Evolutionary conservation across 2,888 invertebrate genomes (phyloP).

Genomic region (Watsonalla cultraria): DNA sequence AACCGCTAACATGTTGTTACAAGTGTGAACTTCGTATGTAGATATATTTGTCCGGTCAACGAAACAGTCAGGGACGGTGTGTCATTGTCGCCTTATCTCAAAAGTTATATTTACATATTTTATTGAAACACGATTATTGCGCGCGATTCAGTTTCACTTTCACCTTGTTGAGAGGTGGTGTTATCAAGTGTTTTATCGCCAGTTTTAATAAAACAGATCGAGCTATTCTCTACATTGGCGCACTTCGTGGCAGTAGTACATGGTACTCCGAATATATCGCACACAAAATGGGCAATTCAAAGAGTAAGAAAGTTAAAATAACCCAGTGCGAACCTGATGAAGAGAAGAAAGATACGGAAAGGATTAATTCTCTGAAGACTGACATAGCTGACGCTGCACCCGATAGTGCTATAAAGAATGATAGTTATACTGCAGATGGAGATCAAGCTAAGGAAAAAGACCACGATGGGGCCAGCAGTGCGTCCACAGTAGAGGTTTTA

Average conservation of each 20-base stretch:
- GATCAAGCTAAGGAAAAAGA: constrained; percentile 46
- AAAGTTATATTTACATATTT: constrained; percentile 54
- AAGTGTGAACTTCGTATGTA: constrained; percentile 18
- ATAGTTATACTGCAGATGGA: constrained; percentile 25
- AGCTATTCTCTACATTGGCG: constrained; percentile 29
- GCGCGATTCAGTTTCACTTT: constrained; percentile 60
- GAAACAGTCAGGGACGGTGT: constrained; percentile 54
- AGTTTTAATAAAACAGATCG: constrained; percentile 43
- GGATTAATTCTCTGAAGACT: constrained; percentile 55
- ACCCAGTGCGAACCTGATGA: constrained; percentile 44
- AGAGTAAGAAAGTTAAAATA: constrained; percentile 67
- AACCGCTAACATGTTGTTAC: constrained; percentile 4
- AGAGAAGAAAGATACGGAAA: constrained; percentile 36
- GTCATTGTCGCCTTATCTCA: constrained; percentile 68
- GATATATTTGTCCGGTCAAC: constrained; percentile 45
- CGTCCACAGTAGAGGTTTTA: constrained; percentile 68
- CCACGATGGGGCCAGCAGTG: constrained; percentile 66
- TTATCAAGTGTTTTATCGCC: constrained; percentile 39
- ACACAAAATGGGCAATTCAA: constrained; percentile 65
- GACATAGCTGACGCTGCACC: constrained; percentile 38
- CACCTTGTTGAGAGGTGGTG: constrained; percentile 44
- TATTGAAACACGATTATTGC: constrained; percentile 39
- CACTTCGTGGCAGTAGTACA: constrained; percentile 13
- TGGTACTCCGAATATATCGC: constrained; percentile 8
- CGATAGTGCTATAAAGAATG: constrained; percentile 16